Conservation (phyloP, 2,797 vertebrate species). For the Rhynchotus rufescens region DNA sequence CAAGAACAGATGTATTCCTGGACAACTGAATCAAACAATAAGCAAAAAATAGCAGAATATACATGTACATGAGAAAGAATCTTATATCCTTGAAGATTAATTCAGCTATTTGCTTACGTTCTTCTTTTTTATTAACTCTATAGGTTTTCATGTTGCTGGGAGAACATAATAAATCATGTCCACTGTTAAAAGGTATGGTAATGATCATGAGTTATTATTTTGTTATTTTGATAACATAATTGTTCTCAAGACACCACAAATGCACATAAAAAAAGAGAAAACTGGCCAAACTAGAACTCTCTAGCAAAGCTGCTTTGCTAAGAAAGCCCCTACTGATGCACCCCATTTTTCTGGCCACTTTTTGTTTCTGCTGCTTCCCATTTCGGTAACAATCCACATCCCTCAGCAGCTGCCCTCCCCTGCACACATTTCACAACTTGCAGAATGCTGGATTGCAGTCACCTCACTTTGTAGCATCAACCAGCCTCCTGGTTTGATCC, state of each 20-base stretch:
- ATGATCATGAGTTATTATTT: not conserved
- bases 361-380: not conserved
- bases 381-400: not conserved
- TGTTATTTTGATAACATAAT: not conserved
- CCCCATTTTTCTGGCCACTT: not conserved
- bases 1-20: not conserved
- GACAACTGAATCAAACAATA: too few species aligned
- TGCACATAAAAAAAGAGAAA: not conserved
- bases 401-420: not conserved
- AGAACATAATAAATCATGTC: not conserved
- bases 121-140: not conserved
- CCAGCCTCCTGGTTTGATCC: not conserved
- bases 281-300: not conserved
- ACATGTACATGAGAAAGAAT: not conserved
- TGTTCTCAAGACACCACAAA: not conserved
- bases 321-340: not conserved
- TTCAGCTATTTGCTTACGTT: not conserved
- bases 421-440: not conserved
- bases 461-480: too few species aligned
- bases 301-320: not conserved
- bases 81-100: not conserved
- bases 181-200: not conserved
- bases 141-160: not conserved
- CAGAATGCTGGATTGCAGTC: not conserved
- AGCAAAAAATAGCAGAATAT: not conserved